Evolutionary conservation across 2,113 vertebrate species (phyloP).

Genomic region (Telmatochromis sp.): DNA sequence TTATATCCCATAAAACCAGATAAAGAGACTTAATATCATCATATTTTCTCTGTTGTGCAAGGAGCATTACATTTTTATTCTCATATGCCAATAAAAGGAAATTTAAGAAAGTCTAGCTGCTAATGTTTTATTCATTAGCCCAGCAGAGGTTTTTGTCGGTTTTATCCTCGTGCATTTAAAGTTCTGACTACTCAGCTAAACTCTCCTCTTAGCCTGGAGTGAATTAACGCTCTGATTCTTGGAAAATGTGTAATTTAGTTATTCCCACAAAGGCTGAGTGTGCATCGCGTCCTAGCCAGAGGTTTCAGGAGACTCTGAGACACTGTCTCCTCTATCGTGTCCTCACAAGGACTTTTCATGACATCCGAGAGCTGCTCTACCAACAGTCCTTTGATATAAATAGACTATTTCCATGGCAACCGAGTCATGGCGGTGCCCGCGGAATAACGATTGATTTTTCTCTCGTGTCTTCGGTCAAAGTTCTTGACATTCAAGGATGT

Average conservation of each 20-base stretch:
- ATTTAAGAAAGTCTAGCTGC: not conserved
- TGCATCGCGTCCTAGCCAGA: not conserved
- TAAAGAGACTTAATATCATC: not conserved
- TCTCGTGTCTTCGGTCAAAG: not conserved
- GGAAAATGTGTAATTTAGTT: not conserved
- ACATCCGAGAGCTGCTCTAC: slow-evolving; percentile 21
- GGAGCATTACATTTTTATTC: not conserved
- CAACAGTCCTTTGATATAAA: slow-evolving; percentile 34
- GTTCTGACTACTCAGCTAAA: not conserved
- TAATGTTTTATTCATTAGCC: not conserved
- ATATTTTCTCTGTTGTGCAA: not conserved
- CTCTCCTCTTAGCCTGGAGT: not conserved
- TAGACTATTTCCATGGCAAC: slow-evolving; percentile 42
- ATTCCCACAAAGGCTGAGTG: not conserved
- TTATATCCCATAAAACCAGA: not conserved
- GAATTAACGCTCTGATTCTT: not conserved
- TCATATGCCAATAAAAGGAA: not conserved
- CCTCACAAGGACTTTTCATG: slow-evolving; percentile 44
- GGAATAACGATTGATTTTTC: slow-evolving; percentile 33
- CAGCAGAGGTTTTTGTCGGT: not conserved
- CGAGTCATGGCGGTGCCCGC: not conserved
- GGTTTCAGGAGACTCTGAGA: not conserved
- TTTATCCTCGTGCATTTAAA: not conserved
- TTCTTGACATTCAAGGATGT: not conserved
- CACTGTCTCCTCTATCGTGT: not conserved